Percentiles rank a stretch among this genome's conserved stretches.
Evolutionary conservation across 2,113 vertebrate species (phyloP).

Genomic region (Entelurus aequoreus): DNA sequence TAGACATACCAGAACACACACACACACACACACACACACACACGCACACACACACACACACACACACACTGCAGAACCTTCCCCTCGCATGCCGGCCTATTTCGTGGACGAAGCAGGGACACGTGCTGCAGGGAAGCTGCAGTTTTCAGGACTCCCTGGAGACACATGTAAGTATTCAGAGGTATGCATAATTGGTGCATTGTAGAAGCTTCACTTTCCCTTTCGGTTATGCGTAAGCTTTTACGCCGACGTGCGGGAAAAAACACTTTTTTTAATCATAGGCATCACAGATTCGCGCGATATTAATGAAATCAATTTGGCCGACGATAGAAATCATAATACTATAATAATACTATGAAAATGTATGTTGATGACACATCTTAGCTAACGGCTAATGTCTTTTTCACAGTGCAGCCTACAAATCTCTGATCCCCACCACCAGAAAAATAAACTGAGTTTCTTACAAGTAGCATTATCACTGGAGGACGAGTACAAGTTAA

Average conservation of each 20-base stretch:
- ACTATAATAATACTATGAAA: too few relatives aligned
- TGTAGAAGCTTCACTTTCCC: slow-evolving; percentile 30
- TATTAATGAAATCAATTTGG: too few relatives aligned
- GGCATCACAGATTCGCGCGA: too few relatives aligned
- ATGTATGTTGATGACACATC: too few relatives aligned
- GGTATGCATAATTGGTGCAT: slow-evolving; percentile 24
- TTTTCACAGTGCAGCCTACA: too few relatives aligned
- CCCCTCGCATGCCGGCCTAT: slow-evolving; percentile 4
- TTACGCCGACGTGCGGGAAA: neutral
- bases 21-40: slow-evolving; percentile 11
- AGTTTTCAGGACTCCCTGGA: slow-evolving; percentile 44
- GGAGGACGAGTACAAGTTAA: too few relatives aligned
- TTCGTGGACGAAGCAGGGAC: slow-evolving; percentile 37
- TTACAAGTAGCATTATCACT: too few relatives aligned
- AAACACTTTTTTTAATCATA: too few relatives aligned
- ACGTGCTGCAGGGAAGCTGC: slow-evolving; percentile 41
- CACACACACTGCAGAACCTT: slow-evolving; percentile 1
- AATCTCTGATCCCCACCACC: too few relatives aligned
- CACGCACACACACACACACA: neutral
- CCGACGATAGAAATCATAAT: too few relatives aligned
- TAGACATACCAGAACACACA: neutral
- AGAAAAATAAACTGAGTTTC: too few relatives aligned
- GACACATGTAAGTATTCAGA: slow-evolving; percentile 31
- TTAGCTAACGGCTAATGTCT: too few relatives aligned
- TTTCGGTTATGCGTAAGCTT: neutral